Percentiles rank a stretch among this genome's conserved stretches.
These are phyloP conservation scores for Megaleporinus macrocephalus DNA, from an alignment of 2,113 vertebrate genomes.

Conservation along the genomic window DNA sequence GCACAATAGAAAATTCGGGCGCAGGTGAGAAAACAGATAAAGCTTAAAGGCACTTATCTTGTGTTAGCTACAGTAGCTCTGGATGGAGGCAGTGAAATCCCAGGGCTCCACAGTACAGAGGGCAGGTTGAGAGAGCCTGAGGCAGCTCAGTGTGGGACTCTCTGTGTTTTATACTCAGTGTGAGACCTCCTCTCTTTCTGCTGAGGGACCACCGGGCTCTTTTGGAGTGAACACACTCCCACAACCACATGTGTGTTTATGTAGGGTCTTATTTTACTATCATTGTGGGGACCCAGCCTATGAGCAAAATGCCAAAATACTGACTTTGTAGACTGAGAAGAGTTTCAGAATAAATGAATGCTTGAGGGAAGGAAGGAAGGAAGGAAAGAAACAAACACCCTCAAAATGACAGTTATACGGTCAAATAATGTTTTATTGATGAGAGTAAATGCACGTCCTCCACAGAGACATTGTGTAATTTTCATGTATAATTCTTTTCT, in stretches of 20 bases:
- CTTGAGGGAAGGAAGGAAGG: too few species aligned
- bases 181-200: not conserved
- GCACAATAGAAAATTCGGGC: not conserved
- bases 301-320: too few species aligned
- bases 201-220: not conserved
- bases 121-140: not conserved
- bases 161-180: not conserved
- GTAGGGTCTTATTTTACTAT: not conserved
- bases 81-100: not conserved
- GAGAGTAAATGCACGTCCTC: too few species aligned
- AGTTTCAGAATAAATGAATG: too few species aligned
- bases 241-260: not conserved
- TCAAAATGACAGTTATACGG: too few species aligned
- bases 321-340: too few species aligned
- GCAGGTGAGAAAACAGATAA: not conserved
- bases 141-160: not conserved
- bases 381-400: too few species aligned
- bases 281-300: not conserved
- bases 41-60: not conserved
- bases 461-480: too few species aligned
- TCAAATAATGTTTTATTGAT: too few species aligned
- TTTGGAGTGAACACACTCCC: not conserved
- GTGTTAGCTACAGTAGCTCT: not conserved
- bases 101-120: not conserved
- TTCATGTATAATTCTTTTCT: too few species aligned